Percentiles rank a stretch among this genome's conserved stretches.
Evolutionary conservation across 1,140 invertebrate genomes (phyloP).

Genomic region (Papilio xuthus): DNA sequence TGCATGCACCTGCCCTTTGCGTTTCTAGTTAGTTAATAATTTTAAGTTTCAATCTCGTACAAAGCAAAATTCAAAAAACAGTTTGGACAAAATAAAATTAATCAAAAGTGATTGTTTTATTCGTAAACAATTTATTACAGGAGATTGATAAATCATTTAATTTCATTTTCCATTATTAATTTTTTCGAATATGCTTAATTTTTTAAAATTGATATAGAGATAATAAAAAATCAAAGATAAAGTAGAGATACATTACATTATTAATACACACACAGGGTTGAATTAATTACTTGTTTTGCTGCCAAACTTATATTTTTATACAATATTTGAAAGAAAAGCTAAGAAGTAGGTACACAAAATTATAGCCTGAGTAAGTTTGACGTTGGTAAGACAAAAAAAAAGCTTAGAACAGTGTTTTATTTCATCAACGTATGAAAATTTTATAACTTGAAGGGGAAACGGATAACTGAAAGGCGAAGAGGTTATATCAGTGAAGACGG

Average conservation of each 20-base stretch:
- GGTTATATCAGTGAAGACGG: slow-evolving; percentile 17
- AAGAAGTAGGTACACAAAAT: not conserved
- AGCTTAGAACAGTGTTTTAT: not conserved
- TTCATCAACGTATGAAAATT: slow-evolving; percentile 27
- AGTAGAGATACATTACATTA: too few species aligned
- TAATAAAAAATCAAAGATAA: too few species aligned
- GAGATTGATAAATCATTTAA: too few species aligned
- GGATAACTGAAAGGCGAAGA: slow-evolving; percentile 8
- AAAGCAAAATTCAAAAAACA: not conserved
- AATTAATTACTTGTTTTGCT: too few species aligned
- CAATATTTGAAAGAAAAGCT: too few species aligned
- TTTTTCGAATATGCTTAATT: too few species aligned
- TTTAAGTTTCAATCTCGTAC: not conserved
- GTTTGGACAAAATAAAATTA: not conserved
- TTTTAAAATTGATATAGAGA: too few species aligned
- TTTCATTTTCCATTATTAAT: too few species aligned
- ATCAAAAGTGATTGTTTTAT: too few species aligned
- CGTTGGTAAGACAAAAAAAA: not conserved
- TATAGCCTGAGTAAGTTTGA: not conserved
- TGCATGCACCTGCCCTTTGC: slow-evolving; percentile 48
- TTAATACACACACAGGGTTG: too few species aligned
- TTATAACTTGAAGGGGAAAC: slow-evolving; percentile 23
- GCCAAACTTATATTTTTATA: too few species aligned
- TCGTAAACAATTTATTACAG: too few species aligned
- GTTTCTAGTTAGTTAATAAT: not conserved